These are phyloP conservation scores for Lerista edwardsae DNA, from an alignment of 2,797 vertebrate genomes.

Conservation along the genomic window DNA sequence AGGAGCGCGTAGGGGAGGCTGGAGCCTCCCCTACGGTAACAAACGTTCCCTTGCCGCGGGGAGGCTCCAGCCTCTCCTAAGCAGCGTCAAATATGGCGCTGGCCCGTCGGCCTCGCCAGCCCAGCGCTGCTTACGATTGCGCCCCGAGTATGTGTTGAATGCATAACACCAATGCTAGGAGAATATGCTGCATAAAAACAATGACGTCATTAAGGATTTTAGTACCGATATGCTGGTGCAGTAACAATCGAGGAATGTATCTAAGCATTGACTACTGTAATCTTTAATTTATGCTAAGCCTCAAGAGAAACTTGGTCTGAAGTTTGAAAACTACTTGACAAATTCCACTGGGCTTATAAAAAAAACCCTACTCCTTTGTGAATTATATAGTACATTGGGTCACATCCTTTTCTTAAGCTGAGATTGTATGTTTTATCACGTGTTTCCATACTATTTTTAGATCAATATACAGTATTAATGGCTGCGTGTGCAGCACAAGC, in stretches of 20 bases:
- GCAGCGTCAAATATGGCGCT: no score
- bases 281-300: neutral
- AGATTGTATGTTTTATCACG: neutral
- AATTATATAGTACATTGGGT: neutral
- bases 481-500: conserved; percentile 84
- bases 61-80: no score
- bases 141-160: neutral
- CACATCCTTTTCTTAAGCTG: neutral
- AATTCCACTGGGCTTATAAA: neutral
- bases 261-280: neutral
- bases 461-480: conserved; percentile 89
- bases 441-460: conserved; percentile 73
- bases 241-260: neutral
- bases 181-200: neutral
- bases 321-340: neutral
- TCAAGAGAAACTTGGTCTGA: neutral
- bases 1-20: no score
- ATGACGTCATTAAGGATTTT: neutral
- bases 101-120: no score
- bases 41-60: no score
- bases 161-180: neutral
- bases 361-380: neutral
- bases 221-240: neutral
- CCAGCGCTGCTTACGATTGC: no score
- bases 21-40: no score